A percentile compares a stretch with the other conserved stretches of the same genome.
Conservation (phyloP, 2,113 vertebrate species). For the Paralichthys olivaceus region DNA sequence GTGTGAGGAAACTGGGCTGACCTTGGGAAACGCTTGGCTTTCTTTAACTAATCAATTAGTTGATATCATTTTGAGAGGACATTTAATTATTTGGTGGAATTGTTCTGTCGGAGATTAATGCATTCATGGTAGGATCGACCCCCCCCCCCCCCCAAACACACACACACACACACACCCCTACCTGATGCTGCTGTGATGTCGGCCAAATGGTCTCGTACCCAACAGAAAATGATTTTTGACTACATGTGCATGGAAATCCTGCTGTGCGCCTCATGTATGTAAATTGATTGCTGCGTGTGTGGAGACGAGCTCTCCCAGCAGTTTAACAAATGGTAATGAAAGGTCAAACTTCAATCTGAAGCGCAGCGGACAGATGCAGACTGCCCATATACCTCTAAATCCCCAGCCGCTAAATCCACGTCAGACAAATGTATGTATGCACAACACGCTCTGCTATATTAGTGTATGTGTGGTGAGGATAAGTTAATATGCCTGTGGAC, state of each 20-base stretch:
- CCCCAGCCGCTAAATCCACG: constrained; percentile 36
- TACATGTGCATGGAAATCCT: background rate
- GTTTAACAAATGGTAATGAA: constrained; percentile 43
- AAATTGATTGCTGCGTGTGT: background rate
- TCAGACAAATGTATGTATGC: constrained; percentile 22
- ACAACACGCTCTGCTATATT: constrained; percentile 9
- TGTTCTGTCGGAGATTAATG: background rate
- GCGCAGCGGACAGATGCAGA: constrained; percentile 31
- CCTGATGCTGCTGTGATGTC: background rate
- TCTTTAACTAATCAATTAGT: constrained; percentile 5
- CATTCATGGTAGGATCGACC: too few relatives aligned
- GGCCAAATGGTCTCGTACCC: background rate
- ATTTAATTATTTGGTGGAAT: background rate
- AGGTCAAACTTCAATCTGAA: constrained; percentile 44
- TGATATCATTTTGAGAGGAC: background rate
- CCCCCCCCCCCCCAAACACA: too few relatives aligned
- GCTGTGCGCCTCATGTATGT: background rate
- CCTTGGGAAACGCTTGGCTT: constrained; percentile 23
- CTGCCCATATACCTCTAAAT: constrained; percentile 42
- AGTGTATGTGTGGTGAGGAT: constrained; percentile 12
- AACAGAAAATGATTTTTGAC: background rate
- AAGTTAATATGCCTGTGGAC: constrained; percentile 22
- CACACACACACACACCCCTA: too few relatives aligned
- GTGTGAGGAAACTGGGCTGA: background rate
- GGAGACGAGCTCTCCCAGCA: background rate